Percentiles rank a stretch among this genome's conserved stretches.
Evolutionary conservation across 1,140 invertebrate species (phyloP).

Genomic region (Meloidogyne hapla): DNA sequence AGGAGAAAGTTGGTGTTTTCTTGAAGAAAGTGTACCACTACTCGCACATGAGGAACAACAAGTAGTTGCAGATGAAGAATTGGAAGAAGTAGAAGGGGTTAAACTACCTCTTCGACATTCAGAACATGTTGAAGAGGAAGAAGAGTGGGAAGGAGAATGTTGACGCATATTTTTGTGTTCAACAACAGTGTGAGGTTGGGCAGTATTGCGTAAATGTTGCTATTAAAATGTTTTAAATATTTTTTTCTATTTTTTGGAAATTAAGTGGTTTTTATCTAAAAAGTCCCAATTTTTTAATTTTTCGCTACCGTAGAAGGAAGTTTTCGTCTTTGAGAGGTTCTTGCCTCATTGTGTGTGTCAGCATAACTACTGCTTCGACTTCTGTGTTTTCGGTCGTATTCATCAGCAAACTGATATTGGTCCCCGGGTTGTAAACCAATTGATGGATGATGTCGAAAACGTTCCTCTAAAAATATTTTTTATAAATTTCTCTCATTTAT

Average conservation of each 20-base stretch:
- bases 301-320: neutral
- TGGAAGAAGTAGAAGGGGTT: neutral
- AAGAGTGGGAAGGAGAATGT: neutral
- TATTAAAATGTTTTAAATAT: neutral
- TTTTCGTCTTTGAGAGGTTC: neutral
- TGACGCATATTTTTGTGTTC: neutral
- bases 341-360: neutral
- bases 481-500: neutral
- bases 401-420: conserved; percentile 21
- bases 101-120: neutral
- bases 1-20: neutral
- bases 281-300: no score
- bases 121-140: neutral
- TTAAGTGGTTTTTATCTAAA: no score
- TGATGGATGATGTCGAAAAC: conserved; percentile 16
- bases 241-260: no score
- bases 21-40: neutral
- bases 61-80: conserved; percentile 10
- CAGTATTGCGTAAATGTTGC: neutral
- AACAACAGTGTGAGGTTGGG: neutral
- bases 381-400: neutral
- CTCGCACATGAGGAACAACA: conserved; percentile 23
- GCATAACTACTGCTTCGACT: neutral
- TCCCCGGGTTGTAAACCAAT: conserved; percentile 27
- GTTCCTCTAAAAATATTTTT: neutral